Base-by-base conservation (phyloP, 2,888 invertebrate genomes). In the Galerucella calmariensis region DNA sequence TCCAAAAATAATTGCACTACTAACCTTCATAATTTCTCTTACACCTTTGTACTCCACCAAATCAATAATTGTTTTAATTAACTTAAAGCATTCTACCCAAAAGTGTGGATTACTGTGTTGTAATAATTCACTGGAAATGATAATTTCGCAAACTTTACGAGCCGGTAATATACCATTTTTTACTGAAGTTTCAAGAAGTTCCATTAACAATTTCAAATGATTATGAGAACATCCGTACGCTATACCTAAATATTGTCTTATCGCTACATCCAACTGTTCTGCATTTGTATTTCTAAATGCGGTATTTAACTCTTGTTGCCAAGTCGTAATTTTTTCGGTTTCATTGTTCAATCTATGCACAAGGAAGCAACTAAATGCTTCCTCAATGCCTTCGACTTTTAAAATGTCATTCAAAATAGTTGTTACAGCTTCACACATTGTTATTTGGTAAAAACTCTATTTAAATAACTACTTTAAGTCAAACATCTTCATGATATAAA, bases 11-110 rank as follows among this genome's bases (percentile, higher is more conserved):
- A 16, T 53, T 56, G 9, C 56, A 10, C 12, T 35, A 73, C 83
- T 83, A 86, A 93, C 94, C 90, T 95, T 96, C 95, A 97, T 95
- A 74, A 97, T 94, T 89, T 96, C 96, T 80, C 96, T 89, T 0
- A 97, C 96, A 16, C 96, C 98, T 89, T 98, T 98, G 85, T 98
- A 98, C 87, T 98, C 97, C 1, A 98, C 97, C 73, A 95, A 94
- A 56, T 94, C 94, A 82, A 98, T 95, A 61, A 97, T 93, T 85
- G 92, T 93, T 80, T 94, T 91, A 70, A 98, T 93, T 5, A 98
- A 89, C 80, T 91, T 91, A 85, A 98, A 97, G 83, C 94, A 93
- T 86, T 95, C 94, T 68, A 95, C 92, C 97, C 98, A 98, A 87
- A 95, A 97, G 79, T 94, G 93, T 79, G 93, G 92, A 86, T 95